Base-by-base conservation (phyloP, 2,888 invertebrate genomes). In the Megaustenia siamemsis region DNA sequence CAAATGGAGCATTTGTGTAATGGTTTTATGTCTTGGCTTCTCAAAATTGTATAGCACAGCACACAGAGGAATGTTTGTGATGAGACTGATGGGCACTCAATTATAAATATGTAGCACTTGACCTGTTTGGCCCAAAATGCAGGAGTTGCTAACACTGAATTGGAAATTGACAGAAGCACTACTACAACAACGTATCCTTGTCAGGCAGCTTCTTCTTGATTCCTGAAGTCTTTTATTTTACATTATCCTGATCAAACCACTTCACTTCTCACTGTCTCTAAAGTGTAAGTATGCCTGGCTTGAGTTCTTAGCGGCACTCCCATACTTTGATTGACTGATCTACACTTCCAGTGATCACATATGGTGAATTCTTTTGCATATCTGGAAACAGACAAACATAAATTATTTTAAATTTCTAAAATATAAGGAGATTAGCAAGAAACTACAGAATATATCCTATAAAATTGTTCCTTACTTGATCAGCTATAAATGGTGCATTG, bases 311-410 rank as follows among this genome's bases (percentile, higher is more conserved):
- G 96, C 99, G 99, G 96, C 99, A 99, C 95, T 99, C 99, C 99
- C 99, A 99, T 93, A 99, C 98, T 96, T 99, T 99, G 94, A 99
- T 97, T 94, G 98, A 97, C 95, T 98, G 98, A 96, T 99, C 99
- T 93, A 99, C 99, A 95, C 99, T 98, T 95, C 99, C 99, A 91
- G 99, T 98, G 95, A 99, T 97, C 94, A 99, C 99, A 95, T 96
- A 99, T 92, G 99, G 99, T 95, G 98, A 97, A 94, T 96, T 96
- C 95, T 96, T 97, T 96, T 99, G 99, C 96, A 99, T 99, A 97
- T 99, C 99, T 99, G 96, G 80, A 96, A 96, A 87, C 86, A 88
- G 90, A 71, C 4, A 63, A 12, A 63, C 10, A 4, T 21, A 53
- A 63, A 63, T 32, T 63, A 63, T 63, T 1, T n/a, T n/a, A n/a